Base-by-base conservation (phyloP, 2,113 vertebrate genomes). In the Triplophysa rosa region DNA sequence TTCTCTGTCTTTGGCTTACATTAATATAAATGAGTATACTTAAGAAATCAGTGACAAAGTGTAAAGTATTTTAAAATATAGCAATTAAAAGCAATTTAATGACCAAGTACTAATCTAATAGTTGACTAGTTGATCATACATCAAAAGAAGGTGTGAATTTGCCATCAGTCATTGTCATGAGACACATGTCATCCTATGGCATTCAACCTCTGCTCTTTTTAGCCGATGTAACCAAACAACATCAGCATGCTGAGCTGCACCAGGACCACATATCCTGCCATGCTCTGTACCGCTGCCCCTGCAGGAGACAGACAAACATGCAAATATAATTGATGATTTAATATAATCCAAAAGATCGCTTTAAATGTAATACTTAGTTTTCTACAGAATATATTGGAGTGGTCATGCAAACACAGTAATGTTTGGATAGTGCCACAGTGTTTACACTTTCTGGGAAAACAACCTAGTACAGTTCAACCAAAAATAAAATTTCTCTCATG, bases 191-290 rank as follows among this genome's bases (percentile, higher is more conserved):
- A 17, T 45, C 17, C n/a, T 45, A 24, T 45, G 65, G 24, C 21
- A 13, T 68, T 67, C 56, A 33, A 58, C 11, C 26, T 1, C 5
- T 62, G 11, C 37, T 62, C 33, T 42, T 1, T 47, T 82, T 89
- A 88, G 83, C 86, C 79, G 69, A 91, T 78, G 26, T 89, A 74
- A 7, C 84, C 87, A 29, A 87, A 62, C 62, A 89, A 11, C 78
- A 92, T 83, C 47, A 89, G 63, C 40, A 89, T 77, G 2, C 90
- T 68, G 0, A 86, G 87, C 42, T 89, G 90, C 76, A 88, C 52
- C 67, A 87, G 70, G 24, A 87, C 65, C 0, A 58, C 74, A 26
- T 86, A 68, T 67, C 86, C 87, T 65, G 89, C 81, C 12, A 83
- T 76, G 6, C 67, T 84, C 67, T 87, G 77, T 0, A 82, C 21